A percentile compares a stretch with the other conserved stretches of the same genome.
phyloP scores from a whole-genome alignment of 1,140 invertebrate species.

The Saccostrea glomerata region DNA sequence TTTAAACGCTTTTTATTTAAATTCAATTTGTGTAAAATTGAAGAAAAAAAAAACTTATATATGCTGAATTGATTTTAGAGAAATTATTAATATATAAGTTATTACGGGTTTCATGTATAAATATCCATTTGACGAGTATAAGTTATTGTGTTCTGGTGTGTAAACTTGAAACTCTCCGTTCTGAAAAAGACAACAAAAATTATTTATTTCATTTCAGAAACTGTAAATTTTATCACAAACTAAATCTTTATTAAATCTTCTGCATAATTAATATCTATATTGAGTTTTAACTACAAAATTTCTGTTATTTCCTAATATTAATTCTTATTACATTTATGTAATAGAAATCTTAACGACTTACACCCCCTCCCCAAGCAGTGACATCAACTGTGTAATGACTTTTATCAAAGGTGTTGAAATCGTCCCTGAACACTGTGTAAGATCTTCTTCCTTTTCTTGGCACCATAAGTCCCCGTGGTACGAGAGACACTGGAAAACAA shows the following conservation, averaged over 20 bases:
- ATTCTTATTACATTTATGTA: neutral
- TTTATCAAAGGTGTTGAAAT: conserved; percentile 41
- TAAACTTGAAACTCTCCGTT: conserved; percentile 21
- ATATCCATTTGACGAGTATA: neutral
- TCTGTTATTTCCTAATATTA: too few species aligned
- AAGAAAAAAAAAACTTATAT: neutral
- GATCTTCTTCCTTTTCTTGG: conserved; percentile 48
- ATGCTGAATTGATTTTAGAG: neutral
- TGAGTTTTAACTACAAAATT: too few species aligned
- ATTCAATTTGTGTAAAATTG: neutral
- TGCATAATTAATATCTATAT: too few species aligned
- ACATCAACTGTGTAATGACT: conserved; percentile 40
- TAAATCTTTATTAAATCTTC: too few species aligned
- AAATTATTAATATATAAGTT: neutral
- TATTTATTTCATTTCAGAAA: neutral
- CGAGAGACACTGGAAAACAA: neutral
- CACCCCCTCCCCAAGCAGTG: conserved; percentile 49
- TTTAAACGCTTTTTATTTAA: neutral
- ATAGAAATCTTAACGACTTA: conserved; percentile 10
- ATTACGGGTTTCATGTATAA: conserved; percentile 17
- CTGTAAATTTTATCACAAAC: too few species aligned
- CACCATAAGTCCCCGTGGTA: neutral
- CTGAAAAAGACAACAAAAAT: neutral
- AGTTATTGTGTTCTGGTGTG: neutral
- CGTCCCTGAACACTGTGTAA: conserved; percentile 48